Conservation (phyloP, 2,797 vertebrate genomes). For the Sebastes melanostomus region DNA sequence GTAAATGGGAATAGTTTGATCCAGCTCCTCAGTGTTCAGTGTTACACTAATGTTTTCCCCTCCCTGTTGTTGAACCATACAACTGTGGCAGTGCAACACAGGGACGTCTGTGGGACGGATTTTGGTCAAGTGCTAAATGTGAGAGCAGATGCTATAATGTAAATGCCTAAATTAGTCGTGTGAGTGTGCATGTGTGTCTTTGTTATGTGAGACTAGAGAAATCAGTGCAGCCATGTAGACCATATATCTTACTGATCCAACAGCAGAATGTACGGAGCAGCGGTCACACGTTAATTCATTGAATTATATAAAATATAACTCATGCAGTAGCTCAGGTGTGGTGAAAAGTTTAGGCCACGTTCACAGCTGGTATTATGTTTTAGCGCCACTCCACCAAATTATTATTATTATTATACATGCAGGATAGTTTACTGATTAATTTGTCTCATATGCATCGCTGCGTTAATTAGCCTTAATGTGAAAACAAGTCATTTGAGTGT, state of each 20-base stretch:
- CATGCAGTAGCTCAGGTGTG: slow-evolving; percentile 46
- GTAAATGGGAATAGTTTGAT: slow-evolving; percentile 62
- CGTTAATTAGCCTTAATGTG: slow-evolving; percentile 12
- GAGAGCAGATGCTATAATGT: slow-evolving; percentile 21
- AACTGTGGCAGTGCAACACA: slow-evolving; percentile 32
- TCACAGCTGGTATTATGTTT: slow-evolving; percentile 14
- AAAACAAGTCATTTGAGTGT: not conserved
- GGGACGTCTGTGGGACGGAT: slow-evolving; percentile 43
- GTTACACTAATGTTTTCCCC: slow-evolving; percentile 50
- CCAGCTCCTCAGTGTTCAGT: slow-evolving; percentile 54
- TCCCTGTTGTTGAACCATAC: slow-evolving; percentile 35
- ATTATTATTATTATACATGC: not conserved
- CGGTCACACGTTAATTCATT: slow-evolving; percentile 19
- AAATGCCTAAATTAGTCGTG: slow-evolving; percentile 21
- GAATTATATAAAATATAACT: not conserved
- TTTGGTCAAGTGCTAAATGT: slow-evolving; percentile 54
- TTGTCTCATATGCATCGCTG: not conserved
- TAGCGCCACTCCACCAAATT: not conserved
- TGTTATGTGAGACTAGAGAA: slow-evolving; percentile 17
- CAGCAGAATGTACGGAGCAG: slow-evolving; percentile 19
- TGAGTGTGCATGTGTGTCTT: slow-evolving; percentile 32
- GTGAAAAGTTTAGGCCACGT: slow-evolving; percentile 7
- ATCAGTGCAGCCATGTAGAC: slow-evolving; percentile 9
- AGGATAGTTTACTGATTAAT: not conserved
- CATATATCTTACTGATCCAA: slow-evolving; percentile 8